phyloP scores from a whole-genome alignment of 2,797 vertebrate genomes.

The Pseudopleuronectes americanus region DNA sequence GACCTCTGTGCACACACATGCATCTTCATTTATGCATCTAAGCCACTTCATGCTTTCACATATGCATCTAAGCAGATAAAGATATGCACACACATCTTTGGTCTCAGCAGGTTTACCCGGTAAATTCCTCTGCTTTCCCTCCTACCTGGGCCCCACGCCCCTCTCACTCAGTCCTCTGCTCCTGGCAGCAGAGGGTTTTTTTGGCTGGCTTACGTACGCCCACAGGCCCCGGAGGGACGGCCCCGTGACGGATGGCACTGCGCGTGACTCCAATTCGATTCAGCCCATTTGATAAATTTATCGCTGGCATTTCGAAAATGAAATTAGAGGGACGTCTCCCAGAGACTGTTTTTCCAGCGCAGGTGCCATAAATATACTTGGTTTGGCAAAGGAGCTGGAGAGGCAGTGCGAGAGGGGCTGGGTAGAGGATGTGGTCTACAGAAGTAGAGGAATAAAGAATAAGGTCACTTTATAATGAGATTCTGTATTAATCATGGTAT shows the following conservation, averaged over 20 bases:
- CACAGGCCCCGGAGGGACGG: conserved; percentile 74
- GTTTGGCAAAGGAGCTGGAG: conserved; percentile 71
- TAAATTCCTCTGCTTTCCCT: conserved; percentile 50
- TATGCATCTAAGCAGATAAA: conserved; percentile 41
- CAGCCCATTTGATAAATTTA: conserved; percentile 83
- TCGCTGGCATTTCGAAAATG: conserved; percentile 83
- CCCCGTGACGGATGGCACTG: conserved; percentile 75
- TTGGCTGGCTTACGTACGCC: conserved; percentile 79
- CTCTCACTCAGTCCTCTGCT: conserved; percentile 48
- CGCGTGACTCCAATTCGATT: conserved; percentile 81
- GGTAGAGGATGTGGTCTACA: conserved; percentile 64
- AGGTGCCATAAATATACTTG: conserved; percentile 85
- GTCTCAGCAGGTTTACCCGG: conserved; percentile 46
- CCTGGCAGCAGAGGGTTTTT: conserved; percentile 71
- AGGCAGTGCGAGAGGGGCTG: conserved; percentile 52
- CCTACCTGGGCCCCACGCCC: conserved; percentile 20
- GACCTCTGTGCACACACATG: conserved; percentile 55
- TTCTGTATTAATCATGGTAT: conserved; percentile 63
- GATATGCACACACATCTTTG: conserved; percentile 52
- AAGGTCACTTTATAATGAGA: conserved; percentile 73
- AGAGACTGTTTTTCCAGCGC: conserved; percentile 80
- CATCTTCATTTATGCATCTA: conserved; percentile 24
- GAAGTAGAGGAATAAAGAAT: conserved; percentile 57
- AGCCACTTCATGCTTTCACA: conserved; percentile 44
- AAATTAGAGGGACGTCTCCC: conserved; percentile 81